Percentiles rank a stretch among this genome's conserved stretches.
Evolutionary conservation across 2,888 invertebrate species (phyloP).

Genomic region (Philopedon plagiatum): DNA sequence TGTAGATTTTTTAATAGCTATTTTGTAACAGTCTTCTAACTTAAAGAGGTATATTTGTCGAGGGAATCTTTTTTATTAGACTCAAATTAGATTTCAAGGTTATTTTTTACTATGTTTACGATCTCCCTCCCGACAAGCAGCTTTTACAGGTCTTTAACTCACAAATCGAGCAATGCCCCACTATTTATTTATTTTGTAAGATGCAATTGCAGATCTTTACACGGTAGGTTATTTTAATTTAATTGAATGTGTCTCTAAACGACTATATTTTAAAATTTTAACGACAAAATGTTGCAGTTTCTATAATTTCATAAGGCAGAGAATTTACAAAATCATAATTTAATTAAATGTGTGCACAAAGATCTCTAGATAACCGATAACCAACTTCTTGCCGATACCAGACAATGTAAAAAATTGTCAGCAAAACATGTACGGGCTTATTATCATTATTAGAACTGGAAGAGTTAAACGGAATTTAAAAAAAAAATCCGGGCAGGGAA

Average conservation of each 20-base stretch:
- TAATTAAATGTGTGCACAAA: background rate
- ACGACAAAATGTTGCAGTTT: background rate
- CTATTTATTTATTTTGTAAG: slow-evolving; percentile 2
- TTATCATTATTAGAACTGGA: too few relatives aligned
- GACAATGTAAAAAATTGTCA: background rate
- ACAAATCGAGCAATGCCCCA: slow-evolving; percentile 2
- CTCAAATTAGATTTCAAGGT: background rate
- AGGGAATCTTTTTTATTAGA: too few relatives aligned
- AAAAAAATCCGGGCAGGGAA: too few relatives aligned
- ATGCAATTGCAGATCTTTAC: background rate
- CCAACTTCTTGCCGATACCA: background rate
- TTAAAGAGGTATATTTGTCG: too few relatives aligned
- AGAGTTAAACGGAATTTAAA: background rate
- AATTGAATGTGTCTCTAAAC: slow-evolving; percentile 8
- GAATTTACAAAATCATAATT: slow-evolving; percentile 6
- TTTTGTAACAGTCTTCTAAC: too few relatives aligned
- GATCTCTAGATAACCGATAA: background rate
- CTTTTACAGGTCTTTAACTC: background rate
- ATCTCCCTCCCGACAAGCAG: background rate
- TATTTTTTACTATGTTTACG: background rate
- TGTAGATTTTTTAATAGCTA: too few relatives aligned
- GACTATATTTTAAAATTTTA: slow-evolving; percentile 10
- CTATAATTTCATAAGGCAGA: background rate
- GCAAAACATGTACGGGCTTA: background rate
- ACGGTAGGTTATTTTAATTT: slow-evolving; percentile 1